Evolutionary conservation across 1,140 invertebrate genomes (phyloP).

Genomic region (Calycopis cecrops): DNA sequence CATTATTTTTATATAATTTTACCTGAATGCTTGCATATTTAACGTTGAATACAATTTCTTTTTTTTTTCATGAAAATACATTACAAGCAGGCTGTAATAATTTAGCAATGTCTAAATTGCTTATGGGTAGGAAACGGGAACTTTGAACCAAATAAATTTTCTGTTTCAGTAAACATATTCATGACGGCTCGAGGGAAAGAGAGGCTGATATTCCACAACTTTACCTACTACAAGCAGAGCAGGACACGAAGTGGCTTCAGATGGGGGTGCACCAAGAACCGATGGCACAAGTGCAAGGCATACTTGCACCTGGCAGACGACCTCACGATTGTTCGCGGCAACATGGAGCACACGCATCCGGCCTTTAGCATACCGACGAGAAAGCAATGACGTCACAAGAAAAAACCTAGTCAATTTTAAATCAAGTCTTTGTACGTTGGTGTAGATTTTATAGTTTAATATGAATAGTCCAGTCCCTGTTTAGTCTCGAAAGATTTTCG

Average conservation of each 20-base stretch:
- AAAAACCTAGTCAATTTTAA: slow-evolving; percentile 2
- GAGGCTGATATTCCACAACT: slow-evolving; percentile 53
- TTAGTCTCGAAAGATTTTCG: no score
- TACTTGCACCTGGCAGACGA: slow-evolving; percentile 61
- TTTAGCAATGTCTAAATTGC: no score
- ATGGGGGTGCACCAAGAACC: slow-evolving; percentile 67
- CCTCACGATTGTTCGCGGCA: slow-evolving; percentile 59
- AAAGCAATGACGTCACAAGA: slow-evolving; percentile 18
- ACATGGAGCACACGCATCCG: slow-evolving; percentile 60
- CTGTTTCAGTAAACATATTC: slow-evolving; percentile 69
- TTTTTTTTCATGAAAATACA: no score
- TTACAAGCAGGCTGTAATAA: no score
- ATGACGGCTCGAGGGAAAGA: slow-evolving; percentile 66
- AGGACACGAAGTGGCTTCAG: slow-evolving; percentile 54
- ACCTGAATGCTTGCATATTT: no score
- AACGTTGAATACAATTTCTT: no score
- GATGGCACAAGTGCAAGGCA: slow-evolving; percentile 65
- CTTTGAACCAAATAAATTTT: slow-evolving; percentile 24
- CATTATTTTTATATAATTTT: no score
- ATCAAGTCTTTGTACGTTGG: background rate
- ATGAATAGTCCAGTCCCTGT: no score
- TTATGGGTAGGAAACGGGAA: background rate
- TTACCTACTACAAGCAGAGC: slow-evolving; percentile 66
- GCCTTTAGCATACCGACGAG: slow-evolving; percentile 38
- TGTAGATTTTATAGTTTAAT: no score